Percentiles rank a stretch among this genome's conserved stretches.
These are phyloP conservation scores for Solea solea DNA, from an alignment of 2,113 vertebrate genomes.

Conservation along the genomic window DNA sequence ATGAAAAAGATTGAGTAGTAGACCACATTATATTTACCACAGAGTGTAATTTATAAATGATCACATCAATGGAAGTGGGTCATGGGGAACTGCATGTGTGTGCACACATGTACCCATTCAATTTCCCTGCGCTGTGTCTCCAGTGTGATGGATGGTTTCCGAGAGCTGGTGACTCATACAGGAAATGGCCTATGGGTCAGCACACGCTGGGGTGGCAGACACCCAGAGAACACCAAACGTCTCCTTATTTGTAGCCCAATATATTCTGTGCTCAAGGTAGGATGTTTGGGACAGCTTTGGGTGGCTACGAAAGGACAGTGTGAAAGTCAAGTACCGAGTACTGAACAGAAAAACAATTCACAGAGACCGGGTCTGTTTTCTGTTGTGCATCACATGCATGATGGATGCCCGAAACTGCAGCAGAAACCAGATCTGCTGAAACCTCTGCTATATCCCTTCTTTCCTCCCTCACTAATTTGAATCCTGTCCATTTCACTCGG, in stretches of 20 bases:
- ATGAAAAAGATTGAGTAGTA: background rate
- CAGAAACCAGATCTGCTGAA: constrained; percentile 25
- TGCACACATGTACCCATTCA: constrained; percentile 35
- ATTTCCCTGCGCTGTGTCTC: constrained; percentile 56
- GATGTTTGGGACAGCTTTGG: constrained; percentile 22
- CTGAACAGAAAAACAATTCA: constrained; percentile 2
- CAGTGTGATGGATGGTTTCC: constrained; percentile 75
- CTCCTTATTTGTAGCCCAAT: background rate
- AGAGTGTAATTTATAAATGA: background rate
- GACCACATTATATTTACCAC: too few relatives aligned
- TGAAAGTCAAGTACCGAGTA: constrained; percentile 5
- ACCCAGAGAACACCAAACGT: constrained; percentile 53
- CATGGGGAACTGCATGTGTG: constrained; percentile 9
- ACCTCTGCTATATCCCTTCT: constrained; percentile 17
- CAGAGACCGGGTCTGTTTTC: constrained; percentile 36
- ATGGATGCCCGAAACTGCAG: constrained; percentile 23
- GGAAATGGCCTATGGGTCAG: constrained; percentile 71
- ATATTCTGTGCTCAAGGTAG: constrained; percentile 2
- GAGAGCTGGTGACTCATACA: constrained; percentile 73
- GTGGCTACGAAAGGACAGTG: constrained; percentile 16
- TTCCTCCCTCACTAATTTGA: constrained; percentile 20
- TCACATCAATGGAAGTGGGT: background rate
- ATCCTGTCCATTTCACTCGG: constrained; percentile 39
- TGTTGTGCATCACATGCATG: constrained; percentile 20
- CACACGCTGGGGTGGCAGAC: constrained; percentile 53